phyloP scores from a whole-genome alignment of 2,113 vertebrate species.

The Meleagris gallopavo region DNA sequence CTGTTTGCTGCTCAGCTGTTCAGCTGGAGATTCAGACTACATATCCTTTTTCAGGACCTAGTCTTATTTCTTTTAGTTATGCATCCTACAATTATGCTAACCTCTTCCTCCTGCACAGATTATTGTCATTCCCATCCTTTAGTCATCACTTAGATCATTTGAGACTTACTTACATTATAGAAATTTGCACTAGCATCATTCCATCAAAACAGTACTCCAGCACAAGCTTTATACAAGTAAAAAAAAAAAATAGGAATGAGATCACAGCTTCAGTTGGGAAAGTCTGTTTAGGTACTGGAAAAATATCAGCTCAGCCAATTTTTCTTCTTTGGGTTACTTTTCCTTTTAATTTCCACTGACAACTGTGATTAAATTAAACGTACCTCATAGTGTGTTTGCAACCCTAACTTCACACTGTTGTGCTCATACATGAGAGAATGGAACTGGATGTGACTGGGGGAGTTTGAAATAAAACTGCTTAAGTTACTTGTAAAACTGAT shows the following conservation, averaged over 20 bases:
- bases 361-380: slow-evolving; percentile 1
- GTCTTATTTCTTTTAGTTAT: slow-evolving; percentile 33
- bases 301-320: slow-evolving; percentile 5
- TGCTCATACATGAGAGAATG: not conserved
- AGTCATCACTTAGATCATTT: slow-evolving; percentile 21
- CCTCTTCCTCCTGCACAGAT: slow-evolving; percentile 15
- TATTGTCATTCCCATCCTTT: slow-evolving; percentile 31
- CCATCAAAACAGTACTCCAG: slow-evolving; percentile 28
- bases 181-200: slow-evolving; percentile 42
- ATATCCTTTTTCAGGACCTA: not conserved
- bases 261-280: slow-evolving; percentile 14
- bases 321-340: slow-evolving; percentile 35
- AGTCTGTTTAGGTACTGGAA: not conserved
- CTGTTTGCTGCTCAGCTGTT: slow-evolving; percentile 9
- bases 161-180: slow-evolving; percentile 43
- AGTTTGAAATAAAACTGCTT: not conserved
- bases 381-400: not conserved
- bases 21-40: not conserved
- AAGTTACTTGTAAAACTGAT: not conserved
- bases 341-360: slow-evolving; percentile 30
- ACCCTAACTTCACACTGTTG: not conserved
- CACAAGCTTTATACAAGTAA: slow-evolving; percentile 24
- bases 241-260: slow-evolving; percentile 6
- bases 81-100: slow-evolving; percentile 1
- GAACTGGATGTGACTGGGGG: not conserved